Base-by-base conservation (phyloP, 2,797 vertebrate species). In the Cyclura pinguis region DNA sequence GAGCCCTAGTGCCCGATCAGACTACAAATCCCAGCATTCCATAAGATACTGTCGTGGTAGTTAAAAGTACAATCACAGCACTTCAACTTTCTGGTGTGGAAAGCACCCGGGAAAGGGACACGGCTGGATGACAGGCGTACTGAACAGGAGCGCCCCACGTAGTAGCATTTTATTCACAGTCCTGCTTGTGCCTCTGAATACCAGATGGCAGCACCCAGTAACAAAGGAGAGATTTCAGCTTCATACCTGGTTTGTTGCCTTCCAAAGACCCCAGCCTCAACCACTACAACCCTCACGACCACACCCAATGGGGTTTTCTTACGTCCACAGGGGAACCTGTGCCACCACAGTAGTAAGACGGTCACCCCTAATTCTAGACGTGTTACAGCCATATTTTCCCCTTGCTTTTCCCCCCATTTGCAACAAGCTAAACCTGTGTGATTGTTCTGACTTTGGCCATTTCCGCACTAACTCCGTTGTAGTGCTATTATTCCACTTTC, bases 331-430 rank as follows among this genome's bases (percentile, higher is more conserved):
- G 92, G 92, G 89, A 95, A 95, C 94, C 93, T 92, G 92, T 93
- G 92, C 87, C 92, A 92, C 92, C 95, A 94, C 64, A 94, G 95
- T 90, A 94, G 69, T 76, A 84, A 95, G 91, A 94, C 95, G 88
- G 59, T 55, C 83, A 94, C 5, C 84, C 82, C 94, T 94, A 96
- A 91, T 95, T 85, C 91, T 93, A 91, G 91, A 93, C 90, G 91
- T 91, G 82, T 89, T 94, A 95, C 93, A 95, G 86, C 57, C 95
- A 87, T 77, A 89, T 92, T 94, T 91, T 93, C n/a, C n/a, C 7
- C 84, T 93, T 89, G 91, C 78, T 85, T 85, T 92, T 89, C 93
- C 90, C 88, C 91, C 94, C 62, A 93, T 6, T 83, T 83, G 81
- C 16, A 18, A 22, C 55, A 82, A 59, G n/a, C 2, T 47, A 47